A percentile compares a stretch with the other conserved stretches of the same genome.
phyloP scores from a whole-genome alignment of 92 coral and sea anemone genomes.

The Paragorgia papillata region DNA sequence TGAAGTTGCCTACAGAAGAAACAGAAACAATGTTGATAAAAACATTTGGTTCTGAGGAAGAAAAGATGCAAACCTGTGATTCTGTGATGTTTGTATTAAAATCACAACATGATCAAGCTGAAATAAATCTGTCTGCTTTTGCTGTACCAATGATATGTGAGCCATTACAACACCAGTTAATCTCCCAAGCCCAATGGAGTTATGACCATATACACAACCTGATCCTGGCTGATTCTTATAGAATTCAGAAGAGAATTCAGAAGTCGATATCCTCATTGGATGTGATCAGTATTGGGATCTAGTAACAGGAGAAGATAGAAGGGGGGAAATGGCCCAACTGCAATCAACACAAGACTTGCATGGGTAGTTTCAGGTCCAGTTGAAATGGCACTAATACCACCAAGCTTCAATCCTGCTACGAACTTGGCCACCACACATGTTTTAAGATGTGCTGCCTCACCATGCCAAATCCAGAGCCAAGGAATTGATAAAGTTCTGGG shows the following conservation, averaged over 20 bases:
- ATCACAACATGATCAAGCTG: conserved; percentile 1
- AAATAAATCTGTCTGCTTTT: conserved; percentile 31
- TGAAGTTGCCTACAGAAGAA: conserved; percentile 39
- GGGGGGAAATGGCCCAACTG: conserved; percentile 50
- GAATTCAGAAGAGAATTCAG: conserved; percentile 16
- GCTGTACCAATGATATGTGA: conserved; percentile 40
- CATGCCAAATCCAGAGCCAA: neutral
- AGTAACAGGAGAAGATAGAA: conserved; percentile 36
- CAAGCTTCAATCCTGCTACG: neutral
- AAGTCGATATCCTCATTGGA: conserved; percentile 47
- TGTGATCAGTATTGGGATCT: conserved; percentile 55
- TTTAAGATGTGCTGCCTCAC: neutral
- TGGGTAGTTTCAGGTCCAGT: conserved; percentile 55
- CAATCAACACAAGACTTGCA: conserved; percentile 48
- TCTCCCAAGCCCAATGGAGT: neutral
- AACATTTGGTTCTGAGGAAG: conserved; percentile 55
- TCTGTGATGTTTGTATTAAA: conserved; percentile 23
- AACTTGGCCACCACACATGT: conserved; percentile 7
- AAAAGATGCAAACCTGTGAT: conserved; percentile 43
- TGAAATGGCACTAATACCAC: neutral
- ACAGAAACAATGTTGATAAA: conserved; percentile 52
- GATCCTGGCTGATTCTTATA: neutral
- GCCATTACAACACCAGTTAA: conserved; percentile 45
- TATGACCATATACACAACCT: conserved; percentile 5
- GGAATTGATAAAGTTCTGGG: conserved; percentile 21